phyloP scores from a whole-genome alignment of 2,797 vertebrate genomes.

The Jordanella pulchra region DNA sequence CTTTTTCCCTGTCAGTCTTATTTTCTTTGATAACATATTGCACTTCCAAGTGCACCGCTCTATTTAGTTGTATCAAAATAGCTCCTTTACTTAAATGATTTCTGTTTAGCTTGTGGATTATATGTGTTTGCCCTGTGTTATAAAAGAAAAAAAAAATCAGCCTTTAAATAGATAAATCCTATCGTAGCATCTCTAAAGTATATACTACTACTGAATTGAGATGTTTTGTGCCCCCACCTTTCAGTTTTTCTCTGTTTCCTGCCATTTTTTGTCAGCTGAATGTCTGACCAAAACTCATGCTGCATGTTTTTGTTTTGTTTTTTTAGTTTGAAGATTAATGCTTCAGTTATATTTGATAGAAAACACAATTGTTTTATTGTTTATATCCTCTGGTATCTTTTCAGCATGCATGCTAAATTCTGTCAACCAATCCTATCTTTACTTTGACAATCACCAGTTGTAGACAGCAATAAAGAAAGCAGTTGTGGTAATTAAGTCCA shows the following conservation, averaged over 20 bases:
- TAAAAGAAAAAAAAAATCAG: slow-evolving; percentile 38
- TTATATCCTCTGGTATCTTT: slow-evolving; percentile 60
- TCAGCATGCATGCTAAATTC: slow-evolving; percentile 51
- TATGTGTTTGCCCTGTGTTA: slow-evolving; percentile 36
- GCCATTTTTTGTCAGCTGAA: slow-evolving; percentile 45
- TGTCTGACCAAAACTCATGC: slow-evolving; percentile 40
- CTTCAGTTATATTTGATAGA: slow-evolving; percentile 31
- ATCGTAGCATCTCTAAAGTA: slow-evolving; percentile 8
- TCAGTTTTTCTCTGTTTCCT: slow-evolving; percentile 9
- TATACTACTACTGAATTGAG: slow-evolving; percentile 23
- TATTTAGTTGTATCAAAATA: neutral
- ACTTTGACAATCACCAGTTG: slow-evolving; percentile 69
- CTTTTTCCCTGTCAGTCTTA: slow-evolving; percentile 23
- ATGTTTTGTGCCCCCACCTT: slow-evolving; percentile 17
- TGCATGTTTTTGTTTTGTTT: slow-evolving; percentile 42
- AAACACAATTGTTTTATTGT: slow-evolving; percentile 46
- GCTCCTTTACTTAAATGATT: slow-evolving; percentile 15
- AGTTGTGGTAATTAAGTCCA: slow-evolving; percentile 76
- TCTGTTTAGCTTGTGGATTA: neutral
- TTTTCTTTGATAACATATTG: slow-evolving; percentile 10
- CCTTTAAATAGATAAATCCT: slow-evolving; percentile 33
- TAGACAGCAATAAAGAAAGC: slow-evolving; percentile 72
- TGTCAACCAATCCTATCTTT: slow-evolving; percentile 64
- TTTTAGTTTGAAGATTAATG: slow-evolving; percentile 33
- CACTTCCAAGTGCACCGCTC: neutral